Conservation (phyloP, 2,888 invertebrate species). For the Chromoteleia sp. region DNA sequence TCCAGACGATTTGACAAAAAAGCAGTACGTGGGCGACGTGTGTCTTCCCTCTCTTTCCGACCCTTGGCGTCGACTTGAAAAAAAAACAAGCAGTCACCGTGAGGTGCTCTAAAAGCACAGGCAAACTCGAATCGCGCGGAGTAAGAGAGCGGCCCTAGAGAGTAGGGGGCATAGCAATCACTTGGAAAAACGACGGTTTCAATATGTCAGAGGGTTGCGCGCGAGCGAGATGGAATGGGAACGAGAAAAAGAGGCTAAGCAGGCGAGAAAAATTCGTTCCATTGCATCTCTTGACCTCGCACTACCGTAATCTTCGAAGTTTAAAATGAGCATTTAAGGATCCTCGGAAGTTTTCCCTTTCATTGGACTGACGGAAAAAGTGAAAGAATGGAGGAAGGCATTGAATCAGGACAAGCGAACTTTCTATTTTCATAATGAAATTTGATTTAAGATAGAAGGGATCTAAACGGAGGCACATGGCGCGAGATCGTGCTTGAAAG, state of each 20-base stretch:
- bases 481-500: not conserved
- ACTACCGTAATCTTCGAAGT: constrained; percentile 45
- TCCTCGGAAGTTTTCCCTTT: constrained; percentile 56
- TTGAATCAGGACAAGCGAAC: constrained; percentile 3
- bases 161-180: constrained; percentile 77
- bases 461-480: not conserved
- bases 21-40: constrained; percentile 77
- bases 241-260: constrained; percentile 54
- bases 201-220: constrained; percentile 73
- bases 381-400: not conserved
- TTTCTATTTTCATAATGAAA: constrained; percentile 16
- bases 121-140: constrained; percentile 66
- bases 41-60: constrained; percentile 67
- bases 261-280: constrained; percentile 45
- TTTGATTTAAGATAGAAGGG: constrained; percentile 27
- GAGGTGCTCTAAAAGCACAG: constrained; percentile 67
- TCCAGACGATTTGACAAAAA: constrained; percentile 84
- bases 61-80: constrained; percentile 22
- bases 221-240: constrained; percentile 60
- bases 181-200: constrained; percentile 79
- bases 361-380: constrained; percentile 12
- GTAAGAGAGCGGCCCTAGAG: too few species aligned
- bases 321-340: constrained; percentile 57
- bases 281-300: constrained; percentile 39
- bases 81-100: constrained; percentile 69